Base-by-base conservation (phyloP, 2,113 vertebrate genomes). In the Herpailurus yagouaroundi region DNA sequence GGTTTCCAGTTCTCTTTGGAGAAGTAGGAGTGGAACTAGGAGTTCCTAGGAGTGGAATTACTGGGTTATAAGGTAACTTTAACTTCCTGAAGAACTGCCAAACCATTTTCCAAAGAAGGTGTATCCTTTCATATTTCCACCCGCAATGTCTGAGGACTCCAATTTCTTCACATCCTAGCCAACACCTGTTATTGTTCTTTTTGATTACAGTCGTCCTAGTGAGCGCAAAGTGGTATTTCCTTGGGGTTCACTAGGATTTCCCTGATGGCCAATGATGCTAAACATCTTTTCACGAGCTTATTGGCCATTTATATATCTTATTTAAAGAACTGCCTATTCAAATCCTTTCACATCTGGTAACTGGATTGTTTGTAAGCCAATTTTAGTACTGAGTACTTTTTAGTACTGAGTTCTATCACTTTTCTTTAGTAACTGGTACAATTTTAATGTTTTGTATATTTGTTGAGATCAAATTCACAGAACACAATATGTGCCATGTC, bases 21-120 rank as follows among this genome's bases (percentile, higher is more conserved):
- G 13, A 83, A 57, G 73, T 38, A 41, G 36, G 69, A 77, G 41
- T 79, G 15, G 21, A 79, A 92, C 41, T 63, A 80, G 52, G 52
- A 48, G 63, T 36, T 27, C 33, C n/a, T 52, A 81, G 60, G 33
- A 79, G 19, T 68, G 15, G 57, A 87, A 64, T 12, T 73, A 11
- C 64, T 79, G 55, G 64, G n/a, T 84, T 4, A 38, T 36, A 52
- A 1, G 55, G 5, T 76, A 88, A 60, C 48, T 92, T 52, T 76
- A 94, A n/a, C n/a, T 96, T 95, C 89, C 19, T 87, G 71, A 84
- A 63, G 41, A 96, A 71, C 23, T 77, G 69, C 19, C 14, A 9
- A 90, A 38, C 10, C n/a, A n/a, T 64, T 76, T 88, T 71, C 83
- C 63, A 83, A 93, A 71, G 77, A 84, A 45, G 27, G 6, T 5